Evolutionary conservation across 1,140 invertebrate species (phyloP), one percentile per base, ranked within the genome.

Genomic region (Aphelenchoides fujianensis): DNA sequence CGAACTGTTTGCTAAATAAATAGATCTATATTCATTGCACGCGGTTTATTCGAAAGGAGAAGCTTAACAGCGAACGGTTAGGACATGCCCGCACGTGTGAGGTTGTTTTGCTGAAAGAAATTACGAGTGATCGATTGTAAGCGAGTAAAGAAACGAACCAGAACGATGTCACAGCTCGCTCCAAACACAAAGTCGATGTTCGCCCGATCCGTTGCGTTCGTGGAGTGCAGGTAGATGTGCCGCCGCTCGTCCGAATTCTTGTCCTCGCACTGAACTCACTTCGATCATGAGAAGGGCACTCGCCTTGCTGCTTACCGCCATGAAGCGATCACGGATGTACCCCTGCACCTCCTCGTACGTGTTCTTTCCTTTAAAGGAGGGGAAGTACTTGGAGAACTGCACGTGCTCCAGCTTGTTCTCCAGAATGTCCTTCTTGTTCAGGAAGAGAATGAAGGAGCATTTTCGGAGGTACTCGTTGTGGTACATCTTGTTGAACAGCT

Each of bases 341-440:
- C 41, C 66, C 27, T 35, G n/a, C 16, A 69, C 61, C 0, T 69
- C 67, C 69, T 77, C 68, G 32, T 36, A 75, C 7, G 28, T 64
- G 57, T 78, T 74, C 16, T 68, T 59, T 28, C 64, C 72, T 76
- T 55, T 41, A 68, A 75, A 78, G 5, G 54, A 28, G 23, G 76
- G 74, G 37, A 76, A 77, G 66, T 74, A 78, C 19, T 73, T 78
- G 7, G 59, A 41, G 3, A 78, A 57, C 3, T 74, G 74, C 12
- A 73, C 62, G 52, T 77, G 35, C 34, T 62, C 30, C 27, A 78
- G 23, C 36, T 78, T 78, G 2, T 77, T 41, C 30, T 79, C 77
- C 34, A 78, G 74, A 9, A 78, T 36, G 57, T 78, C 76, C 62
- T 77, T 78, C 64, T 78, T 78, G 63, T 78, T 78, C 37, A 79